phyloP scores from a whole-genome alignment of 2,888 invertebrate species.

The Chalcis sispes region DNA sequence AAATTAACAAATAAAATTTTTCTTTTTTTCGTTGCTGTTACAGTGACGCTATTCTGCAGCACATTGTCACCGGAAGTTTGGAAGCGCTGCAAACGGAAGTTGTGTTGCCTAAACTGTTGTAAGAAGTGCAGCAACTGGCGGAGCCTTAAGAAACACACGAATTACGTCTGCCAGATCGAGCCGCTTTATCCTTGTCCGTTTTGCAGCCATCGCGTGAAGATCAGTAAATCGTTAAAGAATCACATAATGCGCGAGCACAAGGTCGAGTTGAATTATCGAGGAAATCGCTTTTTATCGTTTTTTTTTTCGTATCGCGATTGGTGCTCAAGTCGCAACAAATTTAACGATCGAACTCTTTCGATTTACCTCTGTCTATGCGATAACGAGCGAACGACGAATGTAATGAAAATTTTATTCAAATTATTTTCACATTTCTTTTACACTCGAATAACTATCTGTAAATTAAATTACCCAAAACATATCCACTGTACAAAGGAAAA shows the following conservation, averaged over 20 bases:
- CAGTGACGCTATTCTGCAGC: constrained; percentile 66
- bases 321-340: too few relatives aligned
- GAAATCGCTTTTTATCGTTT: too few relatives aligned
- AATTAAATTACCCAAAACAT: too few relatives aligned
- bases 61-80: constrained; percentile 64
- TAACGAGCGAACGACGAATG: too few relatives aligned
- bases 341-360: too few relatives aligned
- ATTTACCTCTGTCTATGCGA: too few relatives aligned
- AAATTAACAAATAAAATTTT: too few relatives aligned
- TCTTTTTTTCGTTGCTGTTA: constrained; percentile 56
- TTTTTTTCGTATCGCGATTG: too few relatives aligned
- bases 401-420: too few relatives aligned
- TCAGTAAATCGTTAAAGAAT: constrained; percentile 64
- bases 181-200: constrained; percentile 63
- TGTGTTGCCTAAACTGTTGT: constrained; percentile 66
- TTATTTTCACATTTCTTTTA: too few relatives aligned
- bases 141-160: constrained; percentile 69
- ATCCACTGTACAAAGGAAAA: too few relatives aligned
- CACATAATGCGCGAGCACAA: constrained; percentile 66
- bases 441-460: too few relatives aligned
- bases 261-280: not conserved
- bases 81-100: constrained; percentile 65
- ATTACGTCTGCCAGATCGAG: constrained; percentile 69
- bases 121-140: constrained; percentile 68
- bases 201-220: constrained; percentile 65